Conservation (phyloP, 2,113 vertebrate species). For the Reinhardtius hippoglossoides region DNA sequence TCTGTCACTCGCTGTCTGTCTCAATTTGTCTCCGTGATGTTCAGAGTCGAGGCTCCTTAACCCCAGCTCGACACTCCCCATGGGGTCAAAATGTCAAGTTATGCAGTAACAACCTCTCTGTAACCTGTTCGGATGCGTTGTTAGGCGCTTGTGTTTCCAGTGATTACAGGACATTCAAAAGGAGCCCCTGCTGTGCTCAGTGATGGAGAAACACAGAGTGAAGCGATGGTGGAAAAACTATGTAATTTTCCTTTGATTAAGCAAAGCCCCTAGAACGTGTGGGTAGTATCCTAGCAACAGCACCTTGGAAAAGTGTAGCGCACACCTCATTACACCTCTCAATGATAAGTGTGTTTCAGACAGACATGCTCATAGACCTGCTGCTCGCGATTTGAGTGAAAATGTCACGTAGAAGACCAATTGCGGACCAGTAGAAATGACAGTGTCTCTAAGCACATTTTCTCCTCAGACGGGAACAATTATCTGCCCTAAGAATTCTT, state of each 20-base stretch:
- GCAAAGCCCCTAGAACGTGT: constrained; percentile 31
- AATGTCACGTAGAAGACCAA: constrained; percentile 48
- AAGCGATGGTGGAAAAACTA: constrained; percentile 54
- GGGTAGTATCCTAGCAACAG: constrained; percentile 72
- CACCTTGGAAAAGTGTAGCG: constrained; percentile 37
- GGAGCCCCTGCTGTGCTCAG: constrained; percentile 31
- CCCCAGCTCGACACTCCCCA: constrained; percentile 13
- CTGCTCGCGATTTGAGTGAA: constrained; percentile 38
- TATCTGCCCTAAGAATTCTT: constrained; percentile 60
- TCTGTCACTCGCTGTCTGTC: constrained; percentile 21
- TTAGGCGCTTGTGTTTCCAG: not conserved
- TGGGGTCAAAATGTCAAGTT: constrained; percentile 4
- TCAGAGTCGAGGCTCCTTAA: constrained; percentile 26
- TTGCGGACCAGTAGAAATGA: not conserved
- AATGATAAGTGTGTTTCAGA: constrained; percentile 55
- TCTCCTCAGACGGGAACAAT: constrained; percentile 52
- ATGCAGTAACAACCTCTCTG: not conserved
- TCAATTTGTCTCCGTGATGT: constrained; percentile 16
- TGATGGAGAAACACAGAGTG: constrained; percentile 23
- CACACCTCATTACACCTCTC: constrained; percentile 59
- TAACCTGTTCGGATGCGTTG: constrained; percentile 9
- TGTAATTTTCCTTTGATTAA: constrained; percentile 65
- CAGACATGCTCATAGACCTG: constrained; percentile 27
- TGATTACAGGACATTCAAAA: constrained; percentile 40
- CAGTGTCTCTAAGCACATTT: constrained; percentile 46